phyloP scores from a whole-genome alignment of 2,888 invertebrate genomes.

The Venusia cambrica region DNA sequence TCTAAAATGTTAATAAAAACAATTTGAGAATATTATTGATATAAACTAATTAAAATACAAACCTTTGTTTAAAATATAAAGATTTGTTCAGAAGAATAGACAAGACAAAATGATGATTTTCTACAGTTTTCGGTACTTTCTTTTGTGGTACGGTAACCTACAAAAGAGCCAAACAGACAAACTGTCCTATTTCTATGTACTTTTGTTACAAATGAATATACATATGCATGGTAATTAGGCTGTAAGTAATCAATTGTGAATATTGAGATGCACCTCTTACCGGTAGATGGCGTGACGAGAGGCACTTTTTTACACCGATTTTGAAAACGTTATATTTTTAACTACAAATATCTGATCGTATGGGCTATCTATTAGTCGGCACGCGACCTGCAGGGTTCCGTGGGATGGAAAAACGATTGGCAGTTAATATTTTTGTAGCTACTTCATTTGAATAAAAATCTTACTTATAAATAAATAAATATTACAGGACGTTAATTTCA shows the following conservation, averaged over 20 bases:
- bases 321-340: slow-evolving; percentile 40
- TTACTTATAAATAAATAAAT: too few relatives aligned
- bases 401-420: not conserved
- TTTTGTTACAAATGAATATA: not conserved
- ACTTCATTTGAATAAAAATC: too few relatives aligned
- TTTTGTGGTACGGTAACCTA: too few relatives aligned
- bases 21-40: too few relatives aligned
- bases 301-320: slow-evolving; percentile 53
- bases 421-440: not conserved
- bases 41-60: too few relatives aligned
- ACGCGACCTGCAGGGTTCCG: slow-evolving; percentile 25
- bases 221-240: slow-evolving; percentile 23
- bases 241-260: too few relatives aligned
- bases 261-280: slow-evolving; percentile 31
- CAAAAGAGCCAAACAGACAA: slow-evolving; percentile 14
- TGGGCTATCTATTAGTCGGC: slow-evolving; percentile 26
- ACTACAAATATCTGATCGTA: slow-evolving; percentile 29
- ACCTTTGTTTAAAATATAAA: too few relatives aligned
- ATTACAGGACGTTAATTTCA: too few relatives aligned
- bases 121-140: too few relatives aligned
- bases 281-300: slow-evolving; percentile 51
- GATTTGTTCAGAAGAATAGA: too few relatives aligned
- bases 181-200: not conserved
- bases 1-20: too few relatives aligned
- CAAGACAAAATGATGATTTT: too few relatives aligned